Evolutionary conservation across 2,888 invertebrate genomes (phyloP).

Genomic region (Byasa hedistus): DNA sequence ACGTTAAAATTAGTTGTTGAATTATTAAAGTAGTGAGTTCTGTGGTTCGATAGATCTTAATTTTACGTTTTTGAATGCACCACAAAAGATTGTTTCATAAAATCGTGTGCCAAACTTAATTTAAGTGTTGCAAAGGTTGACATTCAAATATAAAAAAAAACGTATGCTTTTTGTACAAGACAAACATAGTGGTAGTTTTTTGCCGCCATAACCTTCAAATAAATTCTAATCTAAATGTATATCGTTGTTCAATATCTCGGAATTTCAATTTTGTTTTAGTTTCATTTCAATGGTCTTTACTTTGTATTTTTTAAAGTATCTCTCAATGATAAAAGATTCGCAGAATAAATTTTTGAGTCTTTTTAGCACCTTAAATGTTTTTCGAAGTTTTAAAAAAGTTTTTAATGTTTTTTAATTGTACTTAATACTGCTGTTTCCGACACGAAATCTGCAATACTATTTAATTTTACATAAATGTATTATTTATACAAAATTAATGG

Average conservation of each 20-base stretch:
- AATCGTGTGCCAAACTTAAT: neutral
- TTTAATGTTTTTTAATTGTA: too few species aligned
- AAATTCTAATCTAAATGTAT: neutral
- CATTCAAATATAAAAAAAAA: neutral
- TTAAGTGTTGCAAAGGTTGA: neutral
- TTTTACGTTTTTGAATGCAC: too few species aligned
- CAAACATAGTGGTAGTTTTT: constrained; percentile 1
- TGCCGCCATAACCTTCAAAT: neutral
- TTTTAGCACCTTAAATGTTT: neutral
- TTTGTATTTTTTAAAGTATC: constrained; percentile 9
- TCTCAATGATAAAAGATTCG: constrained; percentile 10
- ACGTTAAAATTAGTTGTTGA: too few species aligned
- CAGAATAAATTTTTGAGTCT: constrained; percentile 9
- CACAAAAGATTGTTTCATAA: neutral
- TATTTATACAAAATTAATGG: too few species aligned
- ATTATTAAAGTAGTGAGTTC: too few species aligned
- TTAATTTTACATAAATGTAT: too few species aligned
- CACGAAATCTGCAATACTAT: too few species aligned
- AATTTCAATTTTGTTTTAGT: constrained; percentile 6
- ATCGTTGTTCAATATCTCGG: constrained; percentile 5
- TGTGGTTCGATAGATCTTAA: too few species aligned
- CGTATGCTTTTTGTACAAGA: neutral
- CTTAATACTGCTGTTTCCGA: too few species aligned
- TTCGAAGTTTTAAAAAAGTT: neutral
- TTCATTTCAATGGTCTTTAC: neutral